These are phyloP conservation scores for Erythrolamprus reginae DNA, from an alignment of 2,113 vertebrate genomes.

Conservation along the genomic window DNA sequence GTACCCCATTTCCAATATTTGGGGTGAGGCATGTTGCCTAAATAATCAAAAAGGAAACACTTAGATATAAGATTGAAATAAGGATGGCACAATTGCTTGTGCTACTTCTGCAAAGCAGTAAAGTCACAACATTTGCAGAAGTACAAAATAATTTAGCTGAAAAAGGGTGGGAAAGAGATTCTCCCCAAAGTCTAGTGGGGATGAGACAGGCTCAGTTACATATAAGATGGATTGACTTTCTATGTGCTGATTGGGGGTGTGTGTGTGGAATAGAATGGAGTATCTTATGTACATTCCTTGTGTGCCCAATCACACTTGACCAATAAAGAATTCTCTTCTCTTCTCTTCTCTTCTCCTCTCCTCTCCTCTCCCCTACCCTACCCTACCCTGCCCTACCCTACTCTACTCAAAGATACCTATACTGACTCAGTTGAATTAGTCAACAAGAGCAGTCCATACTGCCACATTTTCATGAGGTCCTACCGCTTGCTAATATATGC, in stretches of 20 bases:
- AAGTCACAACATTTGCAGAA: neutral
- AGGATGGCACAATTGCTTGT: neutral
- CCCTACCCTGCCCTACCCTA: too few species aligned
- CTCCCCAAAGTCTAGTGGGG: neutral
- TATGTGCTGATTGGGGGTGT: neutral
- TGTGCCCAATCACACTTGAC: too few species aligned
- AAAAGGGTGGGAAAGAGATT: neutral
- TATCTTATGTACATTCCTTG: neutral
- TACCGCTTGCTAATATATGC: slow-evolving; percentile 5
- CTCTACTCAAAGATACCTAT: neutral
- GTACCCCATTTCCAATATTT: neutral
- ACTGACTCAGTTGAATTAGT: neutral
- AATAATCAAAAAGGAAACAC: neutral
- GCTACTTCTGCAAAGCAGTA: neutral
- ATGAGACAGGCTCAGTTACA: neutral
- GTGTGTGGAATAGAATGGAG: neutral
- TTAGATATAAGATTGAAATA: neutral
- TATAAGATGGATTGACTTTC: neutral
- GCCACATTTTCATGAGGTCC: neutral
- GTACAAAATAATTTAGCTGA: neutral
- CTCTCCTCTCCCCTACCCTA: too few species aligned
- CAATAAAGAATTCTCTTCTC: too few species aligned
- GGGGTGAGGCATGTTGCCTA: neutral
- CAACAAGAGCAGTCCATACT: neutral
- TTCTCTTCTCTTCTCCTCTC: too few species aligned